A percentile compares a stretch with the other conserved stretches of the same genome.
Evolutionary conservation across 1,140 invertebrate species (phyloP).

Genomic region (Cydia pomonella): DNA sequence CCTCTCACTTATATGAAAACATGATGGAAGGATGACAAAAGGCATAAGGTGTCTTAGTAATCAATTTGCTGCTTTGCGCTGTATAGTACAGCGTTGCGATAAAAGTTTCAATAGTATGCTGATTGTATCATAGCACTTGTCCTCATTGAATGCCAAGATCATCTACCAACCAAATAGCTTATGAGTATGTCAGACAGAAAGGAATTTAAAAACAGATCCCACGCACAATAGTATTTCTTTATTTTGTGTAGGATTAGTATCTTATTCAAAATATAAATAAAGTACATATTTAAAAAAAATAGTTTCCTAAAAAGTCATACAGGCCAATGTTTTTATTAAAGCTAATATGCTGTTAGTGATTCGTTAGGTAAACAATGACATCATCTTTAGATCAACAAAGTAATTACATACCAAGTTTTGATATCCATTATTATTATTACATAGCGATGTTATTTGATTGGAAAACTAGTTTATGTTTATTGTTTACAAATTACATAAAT

Average conservation of each 20-base stretch:
- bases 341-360: no score
- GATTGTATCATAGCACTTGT: slow-evolving; percentile 2
- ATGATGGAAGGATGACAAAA: background rate
- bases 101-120: slow-evolving; percentile 5
- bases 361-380: no score
- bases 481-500: no score
- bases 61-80: background rate
- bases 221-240: background rate
- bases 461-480: no score
- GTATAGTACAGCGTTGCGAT: background rate
- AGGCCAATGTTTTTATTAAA: no score
- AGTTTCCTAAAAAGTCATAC: no score
- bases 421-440: no score
- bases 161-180: background rate
- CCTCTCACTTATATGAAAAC: background rate
- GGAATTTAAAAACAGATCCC: background rate
- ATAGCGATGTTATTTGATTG: no score
- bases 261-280: no score
- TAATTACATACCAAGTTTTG: no score
- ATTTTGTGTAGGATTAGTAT: background rate
- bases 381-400: no score
- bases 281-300: no score
- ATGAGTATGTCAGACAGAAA: background rate
- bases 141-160: slow-evolving; percentile 9
- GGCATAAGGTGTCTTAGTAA: background rate